Conservation (phyloP, 2,888 invertebrate genomes). For the Galeopsomyia nigrocyanea region DNA sequence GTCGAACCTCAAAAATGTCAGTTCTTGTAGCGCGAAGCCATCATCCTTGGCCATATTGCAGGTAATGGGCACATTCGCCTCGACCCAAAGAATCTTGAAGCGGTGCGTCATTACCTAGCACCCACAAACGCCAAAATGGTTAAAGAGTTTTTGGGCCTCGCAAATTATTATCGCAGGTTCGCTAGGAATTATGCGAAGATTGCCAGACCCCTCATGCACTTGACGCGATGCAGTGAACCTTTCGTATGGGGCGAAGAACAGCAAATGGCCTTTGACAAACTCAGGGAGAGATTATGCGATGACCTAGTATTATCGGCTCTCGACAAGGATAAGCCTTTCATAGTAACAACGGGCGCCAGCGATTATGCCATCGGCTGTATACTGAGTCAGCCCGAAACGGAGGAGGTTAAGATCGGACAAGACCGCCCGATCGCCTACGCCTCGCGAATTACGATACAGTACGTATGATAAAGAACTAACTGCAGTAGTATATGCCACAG, state of each 20-base stretch:
- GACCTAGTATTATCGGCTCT: too few relatives aligned
- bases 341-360: background rate
- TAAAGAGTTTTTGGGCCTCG: too few relatives aligned
- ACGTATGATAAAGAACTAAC: constrained; percentile 6
- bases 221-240: background rate
- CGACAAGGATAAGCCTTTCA: too few relatives aligned
- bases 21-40: background rate
- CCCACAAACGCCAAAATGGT: background rate
- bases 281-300: background rate
- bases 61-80: background rate
- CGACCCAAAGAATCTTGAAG: constrained; percentile 1
- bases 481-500: background rate
- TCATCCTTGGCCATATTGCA: background rate
- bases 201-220: background rate
- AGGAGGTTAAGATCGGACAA: too few relatives aligned
- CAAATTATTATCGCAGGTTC: too few relatives aligned
- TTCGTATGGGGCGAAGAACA: background rate
- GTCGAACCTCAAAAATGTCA: constrained; percentile 7
- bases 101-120: background rate
- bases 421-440: background rate
- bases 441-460: background rate
- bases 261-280: background rate
- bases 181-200: background rate
- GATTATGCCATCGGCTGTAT: background rate
- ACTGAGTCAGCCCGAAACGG: too few relatives aligned